These are phyloP conservation scores for Himantopus leucocephalus DNA, from an alignment of 2,113 vertebrate genomes.

Conservation along the genomic window DNA sequence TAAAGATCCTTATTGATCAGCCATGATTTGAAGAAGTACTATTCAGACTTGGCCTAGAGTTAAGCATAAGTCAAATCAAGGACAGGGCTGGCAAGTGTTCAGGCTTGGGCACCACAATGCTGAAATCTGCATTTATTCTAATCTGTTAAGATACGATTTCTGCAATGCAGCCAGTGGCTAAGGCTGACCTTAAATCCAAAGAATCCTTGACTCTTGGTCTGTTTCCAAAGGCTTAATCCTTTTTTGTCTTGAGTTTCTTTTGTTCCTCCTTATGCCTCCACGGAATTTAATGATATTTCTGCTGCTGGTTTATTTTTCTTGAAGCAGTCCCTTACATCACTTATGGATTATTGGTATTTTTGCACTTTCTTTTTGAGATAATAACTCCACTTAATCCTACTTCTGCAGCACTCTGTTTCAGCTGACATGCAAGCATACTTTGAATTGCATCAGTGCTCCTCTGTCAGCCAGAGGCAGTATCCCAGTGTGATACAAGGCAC, in stretches of 20 bases:
- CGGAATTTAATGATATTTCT: background rate
- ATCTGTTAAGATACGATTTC: constrained; percentile 46
- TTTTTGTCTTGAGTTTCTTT: constrained; percentile 28
- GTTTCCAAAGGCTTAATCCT: constrained; percentile 39
- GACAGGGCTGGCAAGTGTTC: constrained; percentile 31
- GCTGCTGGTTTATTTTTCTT: background rate
- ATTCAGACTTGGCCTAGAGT: background rate
- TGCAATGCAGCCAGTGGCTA: constrained; percentile 46
- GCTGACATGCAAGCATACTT: background rate
- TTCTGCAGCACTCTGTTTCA: background rate
- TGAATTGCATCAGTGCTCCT: background rate
- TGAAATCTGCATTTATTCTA: constrained; percentile 59
- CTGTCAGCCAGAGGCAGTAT: background rate
- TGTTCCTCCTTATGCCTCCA: background rate
- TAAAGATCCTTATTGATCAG: constrained; percentile 22
- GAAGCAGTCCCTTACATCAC: background rate
- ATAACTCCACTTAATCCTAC: background rate
- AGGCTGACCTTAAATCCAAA: constrained; percentile 43
- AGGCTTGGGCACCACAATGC: background rate
- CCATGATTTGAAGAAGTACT: background rate
- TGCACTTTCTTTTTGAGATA: background rate
- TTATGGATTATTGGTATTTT: background rate
- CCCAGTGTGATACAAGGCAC: background rate
- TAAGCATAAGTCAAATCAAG: constrained; percentile 23
- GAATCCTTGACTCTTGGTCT: constrained; percentile 28